These are phyloP conservation scores for Channallabes apus DNA, from an alignment of 2,797 vertebrate genomes.

Conservation along the genomic window DNA sequence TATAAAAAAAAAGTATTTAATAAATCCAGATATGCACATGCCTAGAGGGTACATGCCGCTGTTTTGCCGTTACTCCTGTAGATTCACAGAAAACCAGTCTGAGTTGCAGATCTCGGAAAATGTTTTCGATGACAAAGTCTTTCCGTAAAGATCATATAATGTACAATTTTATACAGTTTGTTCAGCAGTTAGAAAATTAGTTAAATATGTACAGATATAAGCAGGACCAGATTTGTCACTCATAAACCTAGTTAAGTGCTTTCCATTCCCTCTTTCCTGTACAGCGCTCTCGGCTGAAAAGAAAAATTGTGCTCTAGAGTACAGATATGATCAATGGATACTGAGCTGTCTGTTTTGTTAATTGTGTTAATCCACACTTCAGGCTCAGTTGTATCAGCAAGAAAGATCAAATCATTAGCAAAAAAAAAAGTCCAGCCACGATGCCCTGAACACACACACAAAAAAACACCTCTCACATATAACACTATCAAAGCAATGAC, in stretches of 20 bases:
- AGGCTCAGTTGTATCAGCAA: constrained; percentile 52
- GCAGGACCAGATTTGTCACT: constrained; percentile 18
- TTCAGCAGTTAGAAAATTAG: constrained; percentile 39
- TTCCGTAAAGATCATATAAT: constrained; percentile 37
- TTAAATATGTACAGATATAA: constrained; percentile 35
- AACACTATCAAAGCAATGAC: constrained; percentile 52
- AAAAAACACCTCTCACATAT: constrained; percentile 25
- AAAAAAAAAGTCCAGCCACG: constrained; percentile 35
- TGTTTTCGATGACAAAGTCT: constrained; percentile 37
- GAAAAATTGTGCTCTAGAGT: constrained; percentile 23
- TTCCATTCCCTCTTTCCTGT: not conserved
- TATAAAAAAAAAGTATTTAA: constrained; percentile 48
- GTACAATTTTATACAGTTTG: constrained; percentile 46
- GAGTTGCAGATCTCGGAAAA: constrained; percentile 46
- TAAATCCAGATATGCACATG: constrained; percentile 52
- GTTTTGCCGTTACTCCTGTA: constrained; percentile 28
- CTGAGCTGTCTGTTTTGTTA: constrained; percentile 36
- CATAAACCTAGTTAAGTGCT: constrained; percentile 23
- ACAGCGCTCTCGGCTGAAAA: constrained; percentile 16
- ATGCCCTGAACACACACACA: constrained; percentile 41
- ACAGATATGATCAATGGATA: constrained; percentile 15
- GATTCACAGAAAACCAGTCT: constrained; percentile 43
- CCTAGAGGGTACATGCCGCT: constrained; percentile 35
- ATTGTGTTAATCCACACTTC: constrained; percentile 38
- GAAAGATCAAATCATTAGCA: constrained; percentile 37